phyloP scores from a whole-genome alignment of 2,888 invertebrate genomes.

The Steinernema scapterisci region DNA sequence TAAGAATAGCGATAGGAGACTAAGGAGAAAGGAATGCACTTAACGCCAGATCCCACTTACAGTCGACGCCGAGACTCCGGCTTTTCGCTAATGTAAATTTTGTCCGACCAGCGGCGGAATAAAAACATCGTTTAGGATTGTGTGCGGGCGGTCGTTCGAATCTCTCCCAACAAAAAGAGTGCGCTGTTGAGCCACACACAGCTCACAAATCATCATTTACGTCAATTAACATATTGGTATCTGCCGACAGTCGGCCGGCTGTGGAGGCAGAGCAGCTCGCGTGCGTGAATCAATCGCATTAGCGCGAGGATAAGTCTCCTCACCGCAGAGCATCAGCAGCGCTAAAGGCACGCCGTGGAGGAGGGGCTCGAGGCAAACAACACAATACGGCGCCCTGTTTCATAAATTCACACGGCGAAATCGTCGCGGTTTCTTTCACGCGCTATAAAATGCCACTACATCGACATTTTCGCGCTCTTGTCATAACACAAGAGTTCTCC shows the following conservation, averaged over 20 bases:
- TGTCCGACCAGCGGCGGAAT: slow-evolving; percentile 25
- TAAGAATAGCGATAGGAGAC: neutral
- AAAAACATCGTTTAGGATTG: slow-evolving; percentile 16
- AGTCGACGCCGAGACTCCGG: neutral
- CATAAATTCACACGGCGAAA: neutral
- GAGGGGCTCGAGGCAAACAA: neutral
- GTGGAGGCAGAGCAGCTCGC: neutral
- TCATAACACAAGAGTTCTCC: neutral
- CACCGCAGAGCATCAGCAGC: slow-evolving; percentile 4
- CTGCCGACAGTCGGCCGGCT: no score
- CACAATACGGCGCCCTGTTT: neutral
- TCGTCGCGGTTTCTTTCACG: neutral
- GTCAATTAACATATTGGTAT: slow-evolving; percentile 24
- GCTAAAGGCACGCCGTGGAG: neutral
- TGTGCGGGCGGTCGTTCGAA: neutral
- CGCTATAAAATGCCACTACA: neutral
- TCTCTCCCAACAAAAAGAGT: neutral
- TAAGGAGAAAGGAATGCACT: neutral
- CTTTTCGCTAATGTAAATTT: slow-evolving; percentile 28
- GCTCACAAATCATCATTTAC: slow-evolving; percentile 21
- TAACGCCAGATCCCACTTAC: slow-evolving; percentile 1
- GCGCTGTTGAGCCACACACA: neutral
- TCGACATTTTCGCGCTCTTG: neutral
- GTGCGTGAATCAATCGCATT: slow-evolving; percentile 23
- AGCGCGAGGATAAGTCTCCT: neutral